Evolutionary conservation across 1,140 invertebrate genomes (phyloP).

Genomic region (Ceratina calcarata): DNA sequence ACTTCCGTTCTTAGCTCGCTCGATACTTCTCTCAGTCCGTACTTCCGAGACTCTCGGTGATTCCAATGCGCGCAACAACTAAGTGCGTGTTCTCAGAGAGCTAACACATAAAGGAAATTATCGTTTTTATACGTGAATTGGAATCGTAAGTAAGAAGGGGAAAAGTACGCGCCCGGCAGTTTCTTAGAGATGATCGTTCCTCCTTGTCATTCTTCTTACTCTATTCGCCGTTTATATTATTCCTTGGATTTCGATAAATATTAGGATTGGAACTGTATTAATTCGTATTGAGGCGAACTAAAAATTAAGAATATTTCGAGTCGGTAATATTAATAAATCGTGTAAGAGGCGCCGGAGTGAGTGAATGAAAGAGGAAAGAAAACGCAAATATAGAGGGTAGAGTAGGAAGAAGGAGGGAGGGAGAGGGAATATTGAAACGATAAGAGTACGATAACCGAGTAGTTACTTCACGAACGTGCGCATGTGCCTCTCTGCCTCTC

Average conservation of each 20-base stretch:
- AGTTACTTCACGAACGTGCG: constrained; percentile 32
- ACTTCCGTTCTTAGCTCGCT: not conserved
- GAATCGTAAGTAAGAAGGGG: not conserved
- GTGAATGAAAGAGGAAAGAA: not conserved
- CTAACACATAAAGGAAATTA: not conserved
- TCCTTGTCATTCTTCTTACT: not conserved
- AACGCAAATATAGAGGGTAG: not conserved
- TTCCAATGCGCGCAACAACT: constrained; percentile 74
- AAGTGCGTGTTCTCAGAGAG: constrained; percentile 37
- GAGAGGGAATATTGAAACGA: constrained; percentile 50
- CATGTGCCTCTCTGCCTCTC: not conserved
- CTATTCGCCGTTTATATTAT: not conserved
- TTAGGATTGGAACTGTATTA: not conserved
- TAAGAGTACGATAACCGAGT: constrained; percentile 60
- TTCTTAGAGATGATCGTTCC: too few species aligned
- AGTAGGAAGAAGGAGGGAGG: not conserved
- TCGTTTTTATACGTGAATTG: not conserved
- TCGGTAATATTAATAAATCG: too few species aligned
- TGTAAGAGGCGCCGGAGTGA: too few species aligned
- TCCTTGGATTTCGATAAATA: not conserved
- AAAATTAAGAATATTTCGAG: not conserved
- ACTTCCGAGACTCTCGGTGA: constrained; percentile 62
- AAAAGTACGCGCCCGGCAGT: too few species aligned
- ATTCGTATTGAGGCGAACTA: too few species aligned
- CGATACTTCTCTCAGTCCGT: constrained; percentile 42